A percentile compares a stretch with the other conserved stretches of the same genome.
Conservation (phyloP, 2,888 invertebrate species). For the Diachrysia chrysitis region DNA sequence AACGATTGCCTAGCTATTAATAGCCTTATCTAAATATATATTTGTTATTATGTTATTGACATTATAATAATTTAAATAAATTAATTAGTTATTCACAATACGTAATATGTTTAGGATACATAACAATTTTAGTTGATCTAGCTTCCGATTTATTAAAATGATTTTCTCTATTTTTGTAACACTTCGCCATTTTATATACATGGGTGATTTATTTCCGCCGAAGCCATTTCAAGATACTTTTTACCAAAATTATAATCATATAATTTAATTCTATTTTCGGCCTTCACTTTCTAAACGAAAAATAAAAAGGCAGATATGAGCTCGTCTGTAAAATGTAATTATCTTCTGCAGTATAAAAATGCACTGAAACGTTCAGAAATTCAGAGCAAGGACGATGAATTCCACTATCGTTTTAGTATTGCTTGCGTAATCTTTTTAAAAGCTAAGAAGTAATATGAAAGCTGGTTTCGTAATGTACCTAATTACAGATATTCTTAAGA, state of each 20-base stretch:
- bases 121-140: neutral
- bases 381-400: constrained; percentile 51
- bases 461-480: constrained; percentile 43
- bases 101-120: neutral
- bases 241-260: too few species aligned
- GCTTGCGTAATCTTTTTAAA: constrained; percentile 44
- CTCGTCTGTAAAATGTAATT: constrained; percentile 14
- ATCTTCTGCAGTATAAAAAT: constrained; percentile 30
- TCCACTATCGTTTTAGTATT: constrained; percentile 21
- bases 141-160: neutral
- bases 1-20: too few species aligned
- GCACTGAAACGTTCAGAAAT: constrained; percentile 21
- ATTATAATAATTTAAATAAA: neutral
- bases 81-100: neutral
- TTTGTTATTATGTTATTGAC: too few species aligned
- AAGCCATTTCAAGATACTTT: too few species aligned
- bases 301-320: constrained; percentile 20
- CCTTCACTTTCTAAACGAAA: constrained; percentile 51
- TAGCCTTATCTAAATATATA: too few species aligned
- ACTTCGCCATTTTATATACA: too few species aligned
- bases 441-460: constrained; percentile 41
- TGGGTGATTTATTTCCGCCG: too few species aligned
- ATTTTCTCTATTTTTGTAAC: neutral
- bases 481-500: constrained; percentile 16
- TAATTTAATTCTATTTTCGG: too few species aligned